Percentiles rank a stretch among this genome's conserved stretches.
phyloP scores from a whole-genome alignment of 30 jellyfish, hydroid and myxozoan species.

The Nemopilema nomurai region DNA sequence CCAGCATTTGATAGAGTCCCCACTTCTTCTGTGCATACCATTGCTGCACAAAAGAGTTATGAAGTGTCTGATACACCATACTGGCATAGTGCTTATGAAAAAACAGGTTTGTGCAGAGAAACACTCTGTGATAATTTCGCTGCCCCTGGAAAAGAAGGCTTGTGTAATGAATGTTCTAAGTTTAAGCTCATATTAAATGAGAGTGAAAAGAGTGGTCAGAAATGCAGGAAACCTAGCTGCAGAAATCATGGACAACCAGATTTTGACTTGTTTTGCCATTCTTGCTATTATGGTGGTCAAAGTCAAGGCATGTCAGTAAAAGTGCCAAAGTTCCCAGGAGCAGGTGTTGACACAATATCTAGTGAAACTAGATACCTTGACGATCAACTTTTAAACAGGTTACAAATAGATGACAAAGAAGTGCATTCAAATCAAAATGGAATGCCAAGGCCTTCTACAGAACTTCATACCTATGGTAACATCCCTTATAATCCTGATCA shows the following conservation, averaged over 20 bases:
- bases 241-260: neutral
- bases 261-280: neutral
- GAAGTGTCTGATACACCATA: constrained; percentile 19
- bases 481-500: neutral
- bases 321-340: neutral
- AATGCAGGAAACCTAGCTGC: neutral
- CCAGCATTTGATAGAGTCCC: constrained; percentile 10
- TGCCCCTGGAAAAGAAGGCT: constrained; percentile 46
- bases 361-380: neutral
- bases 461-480: neutral
- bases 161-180: constrained; percentile 59
- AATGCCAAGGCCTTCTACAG: neutral
- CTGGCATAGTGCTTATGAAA: constrained; percentile 19
- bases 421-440: neutral
- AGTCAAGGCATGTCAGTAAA: no score
- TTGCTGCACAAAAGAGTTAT: neutral
- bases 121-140: constrained; percentile 39
- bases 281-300: no score
- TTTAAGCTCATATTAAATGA: constrained; percentile 8
- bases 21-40: neutral
- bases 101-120: constrained; percentile 16
- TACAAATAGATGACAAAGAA: neutral
- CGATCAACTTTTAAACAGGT: neutral
- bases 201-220: neutral
- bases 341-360: neutral